A percentile compares a stretch with the other conserved stretches of the same genome.
Conservation (phyloP, 2,888 invertebrate genomes). For the Drosophila siamana region DNA sequence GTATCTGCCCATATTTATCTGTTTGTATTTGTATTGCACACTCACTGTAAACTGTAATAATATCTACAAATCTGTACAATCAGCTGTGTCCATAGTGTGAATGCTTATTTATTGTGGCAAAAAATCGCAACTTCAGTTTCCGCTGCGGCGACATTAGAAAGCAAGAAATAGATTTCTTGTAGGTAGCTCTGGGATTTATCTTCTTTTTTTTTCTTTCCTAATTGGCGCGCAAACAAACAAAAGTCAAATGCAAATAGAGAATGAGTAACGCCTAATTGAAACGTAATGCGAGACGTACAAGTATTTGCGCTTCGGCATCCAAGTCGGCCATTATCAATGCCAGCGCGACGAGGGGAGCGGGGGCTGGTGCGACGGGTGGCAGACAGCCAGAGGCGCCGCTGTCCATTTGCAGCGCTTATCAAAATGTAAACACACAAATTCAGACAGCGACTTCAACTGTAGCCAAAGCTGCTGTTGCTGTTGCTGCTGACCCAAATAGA, state of each 20-base stretch:
- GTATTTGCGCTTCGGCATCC: constrained; percentile 55
- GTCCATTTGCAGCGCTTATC: constrained; percentile 58
- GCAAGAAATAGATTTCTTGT: background rate
- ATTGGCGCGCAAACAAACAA: constrained; percentile 43
- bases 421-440: constrained; percentile 45
- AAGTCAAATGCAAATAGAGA: constrained; percentile 17
- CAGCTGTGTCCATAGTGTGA: constrained; percentile 18
- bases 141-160: constrained; percentile 23
- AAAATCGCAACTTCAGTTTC: constrained; percentile 33
- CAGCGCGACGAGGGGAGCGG: background rate
- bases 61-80: too few relatives aligned
- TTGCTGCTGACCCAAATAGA: constrained; percentile 64
- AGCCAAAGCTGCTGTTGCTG: constrained; percentile 9
- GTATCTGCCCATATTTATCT: background rate
- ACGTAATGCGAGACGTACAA: constrained; percentile 22
- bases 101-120: constrained; percentile 17
- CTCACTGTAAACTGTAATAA: background rate
- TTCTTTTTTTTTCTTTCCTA: constrained; percentile 53
- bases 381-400: constrained; percentile 46
- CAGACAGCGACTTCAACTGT: constrained; percentile 9
- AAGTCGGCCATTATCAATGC: constrained; percentile 54
- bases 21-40: too few relatives aligned
- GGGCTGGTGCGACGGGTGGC: background rate
- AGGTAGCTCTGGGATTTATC: constrained; percentile 45
- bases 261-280: constrained; percentile 54